Evolutionary conservation across 2,797 vertebrate genomes (phyloP), one percentile per base, ranked within the genome.

Genomic region (Enteromius argenteus): DNA sequence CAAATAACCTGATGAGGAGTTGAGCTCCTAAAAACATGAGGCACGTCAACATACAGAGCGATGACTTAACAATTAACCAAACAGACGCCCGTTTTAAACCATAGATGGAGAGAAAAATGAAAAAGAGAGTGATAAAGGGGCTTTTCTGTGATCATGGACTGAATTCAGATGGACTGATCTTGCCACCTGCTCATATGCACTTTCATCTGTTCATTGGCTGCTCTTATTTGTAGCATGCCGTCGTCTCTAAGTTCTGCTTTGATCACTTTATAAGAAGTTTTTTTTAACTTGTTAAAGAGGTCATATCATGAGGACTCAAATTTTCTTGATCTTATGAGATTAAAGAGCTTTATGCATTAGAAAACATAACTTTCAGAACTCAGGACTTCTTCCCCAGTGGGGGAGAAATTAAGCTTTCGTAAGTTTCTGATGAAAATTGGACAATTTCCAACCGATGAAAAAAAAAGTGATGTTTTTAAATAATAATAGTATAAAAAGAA

Each of bases 11-110:
- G 79, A 81, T 23, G 58, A 62, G 74, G 66, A 82, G 79, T 14
- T 30, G 60, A 79, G 60, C 73, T 51, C 58, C 72, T 78, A 42
- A 84, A 82, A 60, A 84, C 79, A 74, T 60, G 74, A 87, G 42
- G 75, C 71, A 84, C 19, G 39, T 71, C 23, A 64, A 51, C 62
- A 74, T 13, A 76, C 49, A 27, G 23, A 58, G 82, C 62, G 71
- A 75, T 60, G 62, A 76, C 62, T n/a, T 82, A 23, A 80, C 10
- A 49, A 27, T 85, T 37, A 76, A 39, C 77, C 79, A 83, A 85
- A 46, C 81, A 66, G 67, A 67, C 3, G 19, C 4, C 64, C 21
- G 32, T 37, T 67, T 67, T 21, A 67, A 67, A 67, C 17, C 64
- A 21, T 13, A n/a, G 66, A 37, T 21, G 62, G 62, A 39, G 39